Evolutionary conservation across 2,797 vertebrate species (phyloP).

Genomic region (Glossophaga mutica): DNA sequence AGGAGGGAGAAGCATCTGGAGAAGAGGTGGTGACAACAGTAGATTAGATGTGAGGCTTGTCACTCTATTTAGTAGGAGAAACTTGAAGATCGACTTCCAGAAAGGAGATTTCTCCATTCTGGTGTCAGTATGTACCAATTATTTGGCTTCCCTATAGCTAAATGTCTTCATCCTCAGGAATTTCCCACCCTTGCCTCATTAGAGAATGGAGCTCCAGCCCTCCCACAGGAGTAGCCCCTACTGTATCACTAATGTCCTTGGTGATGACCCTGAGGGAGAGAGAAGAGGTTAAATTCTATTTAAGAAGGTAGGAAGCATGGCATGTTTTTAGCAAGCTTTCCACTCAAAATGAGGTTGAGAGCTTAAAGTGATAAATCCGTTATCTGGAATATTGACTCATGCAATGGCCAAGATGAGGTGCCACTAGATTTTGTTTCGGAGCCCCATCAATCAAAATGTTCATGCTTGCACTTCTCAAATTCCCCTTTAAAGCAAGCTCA

Average conservation of each 20-base stretch:
- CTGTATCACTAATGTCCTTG: background rate
- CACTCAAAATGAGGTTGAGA: background rate
- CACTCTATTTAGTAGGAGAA: background rate
- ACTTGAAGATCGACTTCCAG: background rate
- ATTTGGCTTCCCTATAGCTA: background rate
- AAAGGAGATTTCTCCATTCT: background rate
- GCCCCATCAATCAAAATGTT: background rate
- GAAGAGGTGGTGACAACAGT: background rate
- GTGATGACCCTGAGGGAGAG: background rate
- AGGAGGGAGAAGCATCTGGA: background rate
- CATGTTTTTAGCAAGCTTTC: background rate
- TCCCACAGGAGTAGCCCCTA: background rate
- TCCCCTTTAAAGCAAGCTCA: background rate
- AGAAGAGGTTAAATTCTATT: background rate
- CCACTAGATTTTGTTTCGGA: background rate
- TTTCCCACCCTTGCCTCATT: background rate
- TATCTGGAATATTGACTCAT: background rate
- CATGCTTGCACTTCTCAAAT: background rate
- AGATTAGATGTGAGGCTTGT: background rate
- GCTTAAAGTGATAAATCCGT: background rate
- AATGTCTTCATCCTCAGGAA: background rate
- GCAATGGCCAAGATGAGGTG: background rate
- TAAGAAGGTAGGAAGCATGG: background rate
- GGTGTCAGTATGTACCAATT: background rate
- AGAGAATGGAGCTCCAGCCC: background rate